Evolutionary conservation across 2,113 vertebrate genomes (phyloP), one percentile per base, ranked within the genome.

Genomic region (Eurypyga helias): DNA sequence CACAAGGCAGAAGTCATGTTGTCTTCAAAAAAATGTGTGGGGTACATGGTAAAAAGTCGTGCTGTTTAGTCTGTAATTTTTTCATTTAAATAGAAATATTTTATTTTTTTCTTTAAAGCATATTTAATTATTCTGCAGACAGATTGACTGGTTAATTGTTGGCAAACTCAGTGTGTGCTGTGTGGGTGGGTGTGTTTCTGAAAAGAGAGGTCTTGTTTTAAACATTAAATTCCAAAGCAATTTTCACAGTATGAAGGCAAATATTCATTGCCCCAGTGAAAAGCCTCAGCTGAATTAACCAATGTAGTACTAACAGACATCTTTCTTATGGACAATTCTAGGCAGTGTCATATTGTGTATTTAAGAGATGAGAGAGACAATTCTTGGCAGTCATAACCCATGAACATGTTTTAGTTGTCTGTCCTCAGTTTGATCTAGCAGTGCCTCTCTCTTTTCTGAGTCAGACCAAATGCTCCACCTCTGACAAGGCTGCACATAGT

Each of bases 91-190:
- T 36, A 45, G 25, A 62, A 80, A 7, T 1, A 10, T 2, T 29
- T 21, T 45, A 41, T 41, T 72, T 48, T 71, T 61, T 31, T n/a
- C 13, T 55, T 73, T 61, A 18, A 55, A 89, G n/a, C 26, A 20
- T n/a, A 45, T 81, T 92, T 86, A 8, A 45, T 46, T 67, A 41
- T 81, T 94, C 78, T 78, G 55, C 60, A 75, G 38, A 31, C 81
- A 94, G 61, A 81, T 76, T 92, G 83, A 83, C 61, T 92, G 14
- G 49, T 72, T 94, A 92, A 79, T 94, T 95, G 91, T 97, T 97
- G 94, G 80, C 72, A 95, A 93, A 96, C 85, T 94, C 58, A 8
- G 24, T 8, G 49, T 34, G 54, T 16, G 46, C 41, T 88, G 55
- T 49, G 83, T 95, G 73, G 71, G 70, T 82, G 83, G 54, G 28